Evolutionary conservation across 2,888 invertebrate species (phyloP).

Genomic region (Steinernema hermaphroditum): DNA sequence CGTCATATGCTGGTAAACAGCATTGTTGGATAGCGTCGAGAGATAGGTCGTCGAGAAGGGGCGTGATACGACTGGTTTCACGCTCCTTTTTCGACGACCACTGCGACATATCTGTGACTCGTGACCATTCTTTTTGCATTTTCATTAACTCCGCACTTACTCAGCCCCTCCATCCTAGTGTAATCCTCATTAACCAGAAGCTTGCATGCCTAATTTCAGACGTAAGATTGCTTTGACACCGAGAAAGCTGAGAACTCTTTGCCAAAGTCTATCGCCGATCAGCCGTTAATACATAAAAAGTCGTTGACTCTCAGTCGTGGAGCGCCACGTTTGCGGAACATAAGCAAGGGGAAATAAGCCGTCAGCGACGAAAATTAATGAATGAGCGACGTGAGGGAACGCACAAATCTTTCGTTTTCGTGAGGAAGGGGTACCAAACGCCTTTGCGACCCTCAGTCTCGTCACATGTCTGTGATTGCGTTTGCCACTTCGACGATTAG

Average conservation of each 20-base stretch:
- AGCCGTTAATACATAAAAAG: too few species aligned
- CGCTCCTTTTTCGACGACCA: slow-evolving; percentile 8
- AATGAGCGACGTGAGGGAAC: neutral
- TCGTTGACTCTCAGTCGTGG: too few species aligned
- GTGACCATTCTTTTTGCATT: too few species aligned
- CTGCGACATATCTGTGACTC: neutral
- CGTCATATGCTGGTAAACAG: slow-evolving; percentile 16
- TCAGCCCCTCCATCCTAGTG: too few species aligned
- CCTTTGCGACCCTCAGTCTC: slow-evolving; percentile 22
- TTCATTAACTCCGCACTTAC: too few species aligned
- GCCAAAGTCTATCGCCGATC: too few species aligned
- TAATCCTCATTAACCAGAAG: too few species aligned
- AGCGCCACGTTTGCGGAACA: too few species aligned
- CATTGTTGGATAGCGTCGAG: neutral
- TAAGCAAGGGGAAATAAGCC: neutral
- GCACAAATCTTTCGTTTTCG: slow-evolving; percentile 10
- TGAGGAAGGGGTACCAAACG: neutral
- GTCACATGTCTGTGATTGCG: neutral
- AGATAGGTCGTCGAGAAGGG: slow-evolving; percentile 30
- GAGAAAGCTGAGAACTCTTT: too few species aligned
- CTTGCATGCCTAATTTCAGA: too few species aligned
- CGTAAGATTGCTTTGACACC: too few species aligned
- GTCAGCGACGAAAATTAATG: slow-evolving; percentile 20
- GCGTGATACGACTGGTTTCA: slow-evolving; percentile 31
- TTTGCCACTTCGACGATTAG: neutral